Percentiles rank a stretch among this genome's conserved stretches.
phyloP scores from a whole-genome alignment of 2,888 invertebrate genomes.

The Coremacera marginata region DNA sequence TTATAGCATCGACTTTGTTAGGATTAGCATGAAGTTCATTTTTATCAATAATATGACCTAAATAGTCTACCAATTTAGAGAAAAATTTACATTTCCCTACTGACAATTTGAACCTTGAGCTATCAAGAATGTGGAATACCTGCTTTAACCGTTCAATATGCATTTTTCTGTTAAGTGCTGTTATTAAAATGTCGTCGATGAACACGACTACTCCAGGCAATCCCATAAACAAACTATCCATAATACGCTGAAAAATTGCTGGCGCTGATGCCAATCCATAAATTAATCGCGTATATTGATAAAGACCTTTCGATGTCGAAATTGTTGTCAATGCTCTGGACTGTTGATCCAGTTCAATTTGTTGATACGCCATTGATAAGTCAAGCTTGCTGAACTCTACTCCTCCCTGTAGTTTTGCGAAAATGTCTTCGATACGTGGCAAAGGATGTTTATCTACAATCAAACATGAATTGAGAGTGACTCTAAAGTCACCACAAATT shows the following conservation, averaged over 20 bases:
- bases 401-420: conserved; percentile 48
- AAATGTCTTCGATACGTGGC: conserved; percentile 55
- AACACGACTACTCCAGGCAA: not conserved
- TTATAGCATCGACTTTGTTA: conserved; percentile 41
- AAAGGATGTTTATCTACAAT: conserved; percentile 53
- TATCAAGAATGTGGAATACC: no score
- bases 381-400: conserved; percentile 42
- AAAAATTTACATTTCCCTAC: no score
- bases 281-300: conserved; percentile 1
- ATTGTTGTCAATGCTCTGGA: conserved; percentile 53
- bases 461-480: conserved; percentile 53
- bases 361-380: conserved; percentile 59
- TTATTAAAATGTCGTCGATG: no score
- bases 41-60: no score
- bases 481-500: conserved; percentile 47
- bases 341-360: conserved; percentile 57
- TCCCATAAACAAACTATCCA: not conserved
- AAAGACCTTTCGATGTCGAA: conserved; percentile 44
- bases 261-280: conserved; percentile 15
- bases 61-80: no score
- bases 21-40: conserved; percentile 35
- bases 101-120: no score
- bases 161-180: no score
- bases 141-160: no score
- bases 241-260: conserved; percentile 18